Evolutionary conservation across 1,140 invertebrate species (phyloP).

Genomic region (Myzus persicae): DNA sequence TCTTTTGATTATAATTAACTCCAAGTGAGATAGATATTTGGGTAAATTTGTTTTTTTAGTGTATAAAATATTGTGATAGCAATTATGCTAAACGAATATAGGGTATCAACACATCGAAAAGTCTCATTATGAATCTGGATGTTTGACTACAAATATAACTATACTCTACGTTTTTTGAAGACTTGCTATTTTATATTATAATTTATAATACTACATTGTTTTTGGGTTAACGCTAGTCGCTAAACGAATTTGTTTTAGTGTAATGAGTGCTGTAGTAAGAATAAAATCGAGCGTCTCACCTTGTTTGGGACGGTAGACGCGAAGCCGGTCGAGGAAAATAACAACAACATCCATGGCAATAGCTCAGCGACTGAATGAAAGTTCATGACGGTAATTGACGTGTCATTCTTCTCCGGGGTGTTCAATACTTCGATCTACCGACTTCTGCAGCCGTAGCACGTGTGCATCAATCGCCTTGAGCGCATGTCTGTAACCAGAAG

Average conservation of each 20-base stretch:
- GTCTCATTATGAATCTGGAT: background rate
- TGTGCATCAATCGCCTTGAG: background rate
- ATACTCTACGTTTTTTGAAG: background rate
- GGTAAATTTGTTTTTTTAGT: background rate
- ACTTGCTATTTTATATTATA: background rate
- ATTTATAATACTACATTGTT: background rate
- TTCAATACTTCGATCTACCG: background rate
- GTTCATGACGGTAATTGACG: constrained; percentile 51
- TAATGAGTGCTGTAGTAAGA: background rate
- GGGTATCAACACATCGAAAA: no score
- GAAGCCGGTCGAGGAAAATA: background rate
- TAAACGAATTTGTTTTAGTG: background rate
- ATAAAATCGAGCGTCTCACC: background rate
- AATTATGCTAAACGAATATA: no score
- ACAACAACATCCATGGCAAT: constrained; percentile 46
- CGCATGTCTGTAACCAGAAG: background rate
- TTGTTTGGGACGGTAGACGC: constrained; percentile 23
- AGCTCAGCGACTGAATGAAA: constrained; percentile 27
- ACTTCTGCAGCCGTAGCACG: background rate
- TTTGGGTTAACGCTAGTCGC: background rate
- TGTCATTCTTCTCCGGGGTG: constrained; percentile 23
- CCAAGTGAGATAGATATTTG: background rate
- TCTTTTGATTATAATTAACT: background rate
- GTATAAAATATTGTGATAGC: no score
- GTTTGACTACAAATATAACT: background rate